Conservation (phyloP, 2,113 vertebrate genomes). For the Antidorcas marsupialis region DNA sequence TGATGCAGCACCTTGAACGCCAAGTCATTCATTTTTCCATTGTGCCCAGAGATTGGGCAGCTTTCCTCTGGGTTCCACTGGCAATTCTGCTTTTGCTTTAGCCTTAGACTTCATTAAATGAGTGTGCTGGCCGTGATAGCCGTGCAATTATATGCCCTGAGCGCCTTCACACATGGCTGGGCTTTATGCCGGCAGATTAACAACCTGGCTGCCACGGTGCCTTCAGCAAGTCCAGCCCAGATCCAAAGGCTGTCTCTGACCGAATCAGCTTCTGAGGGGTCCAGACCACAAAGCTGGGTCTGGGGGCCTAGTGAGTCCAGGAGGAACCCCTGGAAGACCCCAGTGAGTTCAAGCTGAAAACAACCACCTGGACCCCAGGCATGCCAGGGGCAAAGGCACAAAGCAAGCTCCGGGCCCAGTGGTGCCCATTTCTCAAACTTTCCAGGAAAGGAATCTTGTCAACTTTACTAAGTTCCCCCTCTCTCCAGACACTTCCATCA, state of each 20-base stretch:
- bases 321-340: not conserved
- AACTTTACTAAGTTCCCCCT: constrained; percentile 71
- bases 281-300: not conserved
- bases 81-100: not conserved
- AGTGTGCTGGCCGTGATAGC: not conserved
- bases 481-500: constrained; percentile 75
- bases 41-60: not conserved
- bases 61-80: not conserved
- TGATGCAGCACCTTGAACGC: not conserved
- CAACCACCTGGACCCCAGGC: not conserved
- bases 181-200: not conserved
- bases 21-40: not conserved
- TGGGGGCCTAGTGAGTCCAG: not conserved
- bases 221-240: not conserved
- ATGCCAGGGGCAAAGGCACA: not conserved
- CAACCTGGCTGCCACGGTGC: not conserved
- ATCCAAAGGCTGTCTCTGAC: not conserved
- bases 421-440: constrained; percentile 57
- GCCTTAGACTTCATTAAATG: constrained; percentile 43
- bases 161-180: not conserved
- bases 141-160: not conserved
- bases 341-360: not conserved
- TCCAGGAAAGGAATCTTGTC: constrained; percentile 74
- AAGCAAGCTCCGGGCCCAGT: not conserved
- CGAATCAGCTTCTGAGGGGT: not conserved